Conservation (phyloP, 2,888 invertebrate species). For the Drosophila neonasuta region DNA sequence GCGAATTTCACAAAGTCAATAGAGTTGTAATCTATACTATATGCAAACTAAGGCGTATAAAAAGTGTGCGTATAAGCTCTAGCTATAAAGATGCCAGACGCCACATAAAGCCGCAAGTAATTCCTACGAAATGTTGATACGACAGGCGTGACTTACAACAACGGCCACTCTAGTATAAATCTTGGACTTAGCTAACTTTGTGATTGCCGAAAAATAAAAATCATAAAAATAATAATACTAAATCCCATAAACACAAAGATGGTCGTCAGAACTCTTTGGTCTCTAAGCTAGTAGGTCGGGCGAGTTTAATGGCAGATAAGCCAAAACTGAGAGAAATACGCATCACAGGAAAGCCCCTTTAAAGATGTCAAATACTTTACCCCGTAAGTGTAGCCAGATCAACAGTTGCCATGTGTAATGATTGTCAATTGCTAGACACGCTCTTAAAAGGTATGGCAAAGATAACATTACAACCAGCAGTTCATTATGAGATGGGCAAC, state of each 20-base stretch:
- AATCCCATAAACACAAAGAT: conserved; percentile 33
- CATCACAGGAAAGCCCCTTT: conserved; percentile 31
- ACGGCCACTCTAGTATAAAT: conserved; percentile 54
- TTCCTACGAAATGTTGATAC: conserved; percentile 38
- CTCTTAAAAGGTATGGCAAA: not conserved
- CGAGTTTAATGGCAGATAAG: conserved; percentile 71
- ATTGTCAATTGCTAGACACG: not conserved
- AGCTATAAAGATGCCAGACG: conserved; percentile 52
- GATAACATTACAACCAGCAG: not conserved
- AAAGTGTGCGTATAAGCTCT: conserved; percentile 10
- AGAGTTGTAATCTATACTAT: conserved; percentile 61
- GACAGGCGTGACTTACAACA: conserved; percentile 68
- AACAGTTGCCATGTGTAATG: not conserved
- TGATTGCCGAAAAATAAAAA: conserved; percentile 25
- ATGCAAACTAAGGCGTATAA: conserved; percentile 31
- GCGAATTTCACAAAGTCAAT: conserved; percentile 42
- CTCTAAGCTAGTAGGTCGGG: conserved; percentile 33
- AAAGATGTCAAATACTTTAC: not conserved
- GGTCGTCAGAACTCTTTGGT: conserved; percentile 11
- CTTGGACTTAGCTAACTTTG: conserved; percentile 39
- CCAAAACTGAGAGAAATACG: conserved; percentile 31
- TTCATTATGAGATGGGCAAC: not conserved
- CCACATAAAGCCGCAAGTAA: conserved; percentile 41
- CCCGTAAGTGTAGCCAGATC: not conserved
- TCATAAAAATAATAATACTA: conserved; percentile 10